Conservation (phyloP, 2,113 vertebrate genomes). For the Aphelocoma coerulescens region DNA sequence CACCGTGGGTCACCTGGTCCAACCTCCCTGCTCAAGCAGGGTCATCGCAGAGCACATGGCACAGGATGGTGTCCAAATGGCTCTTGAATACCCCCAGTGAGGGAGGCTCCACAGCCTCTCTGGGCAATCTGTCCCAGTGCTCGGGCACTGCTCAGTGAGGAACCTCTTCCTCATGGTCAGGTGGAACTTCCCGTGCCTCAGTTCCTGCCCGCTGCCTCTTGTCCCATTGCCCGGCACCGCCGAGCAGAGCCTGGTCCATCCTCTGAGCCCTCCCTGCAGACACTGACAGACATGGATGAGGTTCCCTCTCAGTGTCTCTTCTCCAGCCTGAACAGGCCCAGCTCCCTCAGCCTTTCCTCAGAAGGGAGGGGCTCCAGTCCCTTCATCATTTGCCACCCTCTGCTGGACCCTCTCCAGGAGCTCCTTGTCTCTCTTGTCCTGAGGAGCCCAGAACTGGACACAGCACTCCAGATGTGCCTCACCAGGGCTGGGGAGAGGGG, state of each 20-base stretch:
- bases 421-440: background rate
- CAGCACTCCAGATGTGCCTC: background rate
- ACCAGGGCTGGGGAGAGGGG: background rate
- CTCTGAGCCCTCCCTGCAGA: background rate
- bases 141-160: background rate
- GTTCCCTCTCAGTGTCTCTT: too few relatives aligned
- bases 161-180: background rate
- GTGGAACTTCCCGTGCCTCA: background rate
- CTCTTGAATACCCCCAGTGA: rapidly evolving
- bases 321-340: background rate
- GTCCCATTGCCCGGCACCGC: background rate
- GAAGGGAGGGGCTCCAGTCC: background rate
- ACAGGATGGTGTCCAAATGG: background rate
- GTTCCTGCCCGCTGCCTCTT: background rate
- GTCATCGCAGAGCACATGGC: background rate
- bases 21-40: background rate
- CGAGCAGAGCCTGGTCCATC: background rate
- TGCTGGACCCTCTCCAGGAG: background rate
- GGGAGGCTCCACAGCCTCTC: background rate
- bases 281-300: background rate
- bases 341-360: background rate
- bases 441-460: background rate
- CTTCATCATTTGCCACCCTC: background rate
- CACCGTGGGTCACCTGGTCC: rapidly evolving
- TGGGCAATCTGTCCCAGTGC: background rate